Evolutionary conservation across 1,140 invertebrate genomes (phyloP), one percentile per base, ranked within the genome.

Genomic region (Belonocnema kinseyi): DNA sequence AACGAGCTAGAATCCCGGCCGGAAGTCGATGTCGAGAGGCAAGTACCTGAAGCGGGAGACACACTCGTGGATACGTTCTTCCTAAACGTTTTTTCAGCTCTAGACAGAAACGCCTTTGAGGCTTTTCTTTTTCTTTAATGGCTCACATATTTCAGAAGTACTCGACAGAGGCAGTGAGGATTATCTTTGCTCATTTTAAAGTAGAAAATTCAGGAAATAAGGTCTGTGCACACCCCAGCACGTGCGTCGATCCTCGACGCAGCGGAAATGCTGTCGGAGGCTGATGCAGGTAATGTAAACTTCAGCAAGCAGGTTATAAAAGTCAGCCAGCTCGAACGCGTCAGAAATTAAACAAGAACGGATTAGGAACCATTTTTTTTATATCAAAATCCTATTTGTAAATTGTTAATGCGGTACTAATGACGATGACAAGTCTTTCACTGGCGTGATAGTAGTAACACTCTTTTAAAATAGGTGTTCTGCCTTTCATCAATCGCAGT

Each of bases 181-280:
- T 80, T 77, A 33, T 53, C 72, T 81, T 77, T 46, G 74, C 80
- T 81, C 80, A 76, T 76, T 74, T 73, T 50, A 70, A 74, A 79
- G 77, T 77, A 72, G 73, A 79, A n/a, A 75, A 82, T 70, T 72
- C 77, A 75, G 80, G 84, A 87, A 88, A 76, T 82, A 88, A 86
- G 87, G 86, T 86, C 86, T 82, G 84, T 83, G 85, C 87, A 80
- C 86, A 86, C 80, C 83, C 76, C 76, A 80, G 72, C 76, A 72
- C 76, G 73, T 73, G 76, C 74, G 77, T 75, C 76, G 78, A 52
- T 77, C 80, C 77, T 74, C 66, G 66, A 72, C 52, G 58, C 71
- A 72, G 72, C 73, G 40, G 50, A 73, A 40, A 66, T 50, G 13
- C 26, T 58, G 56, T 58, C 56, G 19, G 21, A 19, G 72, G 72